Conservation (phyloP, 2,888 invertebrate genomes). For the Apamea sordens region DNA sequence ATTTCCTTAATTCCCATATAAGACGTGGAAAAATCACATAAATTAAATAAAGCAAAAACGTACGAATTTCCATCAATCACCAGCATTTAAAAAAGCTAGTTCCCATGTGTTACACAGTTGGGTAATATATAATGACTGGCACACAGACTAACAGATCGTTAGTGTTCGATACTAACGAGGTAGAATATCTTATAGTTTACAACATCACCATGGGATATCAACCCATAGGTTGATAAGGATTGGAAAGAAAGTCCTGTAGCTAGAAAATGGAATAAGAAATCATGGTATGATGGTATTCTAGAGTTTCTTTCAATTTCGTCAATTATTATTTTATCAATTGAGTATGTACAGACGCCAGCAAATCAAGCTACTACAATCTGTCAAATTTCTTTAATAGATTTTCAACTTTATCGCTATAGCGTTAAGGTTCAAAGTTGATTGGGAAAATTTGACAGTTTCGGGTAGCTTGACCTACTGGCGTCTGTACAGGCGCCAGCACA, state of each 20-base stretch:
- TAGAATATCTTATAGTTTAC: slow-evolving; percentile 9
- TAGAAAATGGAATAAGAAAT: background rate
- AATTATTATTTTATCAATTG: background rate
- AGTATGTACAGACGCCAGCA: no score
- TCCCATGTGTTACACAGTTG: slow-evolving; percentile 46
- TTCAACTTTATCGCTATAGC: no score
- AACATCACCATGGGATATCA: background rate
- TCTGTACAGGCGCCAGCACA: no score
- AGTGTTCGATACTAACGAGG: slow-evolving; percentile 15
- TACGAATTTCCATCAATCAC: slow-evolving; percentile 45
- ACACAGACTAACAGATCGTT: slow-evolving; percentile 41
- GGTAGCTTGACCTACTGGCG: no score
- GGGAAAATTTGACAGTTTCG: no score
- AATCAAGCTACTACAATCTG: no score
- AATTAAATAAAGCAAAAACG: slow-evolving; percentile 26
- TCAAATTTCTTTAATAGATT: no score
- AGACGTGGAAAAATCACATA: slow-evolving; percentile 50
- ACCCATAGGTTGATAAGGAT: background rate
- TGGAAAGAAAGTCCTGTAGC: background rate
- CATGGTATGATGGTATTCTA: background rate
- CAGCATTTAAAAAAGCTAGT: slow-evolving; percentile 44
- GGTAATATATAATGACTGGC: slow-evolving; percentile 38
- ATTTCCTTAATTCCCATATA: slow-evolving; percentile 31
- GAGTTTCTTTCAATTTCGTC: background rate
- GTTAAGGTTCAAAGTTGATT: no score